phyloP scores from a whole-genome alignment of 1,140 invertebrate genomes.

The Holcopasites calliopsidis region DNA sequence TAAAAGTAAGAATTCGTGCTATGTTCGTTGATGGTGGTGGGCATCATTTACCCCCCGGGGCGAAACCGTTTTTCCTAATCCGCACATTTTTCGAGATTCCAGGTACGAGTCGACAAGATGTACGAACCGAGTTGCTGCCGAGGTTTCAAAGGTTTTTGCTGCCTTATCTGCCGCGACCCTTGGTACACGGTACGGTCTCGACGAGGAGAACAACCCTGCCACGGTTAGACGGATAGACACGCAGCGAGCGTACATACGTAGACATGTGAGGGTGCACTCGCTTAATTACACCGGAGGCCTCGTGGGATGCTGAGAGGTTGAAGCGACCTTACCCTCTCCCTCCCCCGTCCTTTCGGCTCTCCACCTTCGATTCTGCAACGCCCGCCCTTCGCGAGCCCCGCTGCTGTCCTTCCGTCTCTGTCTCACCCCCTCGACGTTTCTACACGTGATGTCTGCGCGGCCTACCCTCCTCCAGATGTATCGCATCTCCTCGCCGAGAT shows the following conservation, averaged over 20 bases:
- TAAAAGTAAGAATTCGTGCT: neutral
- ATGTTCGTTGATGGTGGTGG: constrained; percentile 24
- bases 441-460: constrained; percentile 65
- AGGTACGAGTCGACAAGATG: constrained; percentile 44
- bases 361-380: constrained; percentile 51
- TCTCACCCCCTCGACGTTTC: constrained; percentile 38
- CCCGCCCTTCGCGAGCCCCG: constrained; percentile 18
- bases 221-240: constrained; percentile 75
- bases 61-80: constrained; percentile 5
- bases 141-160: constrained; percentile 67
- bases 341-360: constrained; percentile 46
- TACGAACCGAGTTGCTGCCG: constrained; percentile 40
- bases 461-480: constrained; percentile 55
- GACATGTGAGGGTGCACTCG: constrained; percentile 79
- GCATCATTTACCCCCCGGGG: constrained; percentile 36
- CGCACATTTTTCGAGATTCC: constrained; percentile 44
- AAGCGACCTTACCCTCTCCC: constrained; percentile 69
- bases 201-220: constrained; percentile 70
- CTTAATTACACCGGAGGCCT: constrained; percentile 78
- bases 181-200: constrained; percentile 53
- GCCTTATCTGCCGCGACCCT: constrained; percentile 63
- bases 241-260: constrained; percentile 76
- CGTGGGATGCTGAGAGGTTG: constrained; percentile 75
- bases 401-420: constrained; percentile 19
- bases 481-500: constrained; percentile 70